Evolutionary conservation across 2,888 invertebrate species (phyloP).

Genomic region (Heptascelio sp.): DNA sequence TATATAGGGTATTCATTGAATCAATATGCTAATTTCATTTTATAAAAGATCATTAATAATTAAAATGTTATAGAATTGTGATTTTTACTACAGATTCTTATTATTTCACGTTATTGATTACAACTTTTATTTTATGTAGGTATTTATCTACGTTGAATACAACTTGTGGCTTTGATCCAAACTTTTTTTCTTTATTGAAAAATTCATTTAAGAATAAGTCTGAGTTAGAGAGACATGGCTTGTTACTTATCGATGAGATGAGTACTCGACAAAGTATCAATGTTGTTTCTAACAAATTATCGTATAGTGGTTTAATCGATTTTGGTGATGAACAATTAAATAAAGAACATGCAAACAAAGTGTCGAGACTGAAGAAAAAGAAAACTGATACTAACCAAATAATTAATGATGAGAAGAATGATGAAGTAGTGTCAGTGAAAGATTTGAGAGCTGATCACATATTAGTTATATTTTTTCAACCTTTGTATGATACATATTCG

Average conservation of each 20-base stretch:
- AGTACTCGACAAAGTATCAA: slow-evolving; percentile 8
- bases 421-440: background rate
- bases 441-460: slow-evolving; percentile 7
- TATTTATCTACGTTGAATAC: slow-evolving; percentile 6
- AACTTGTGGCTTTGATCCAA: slow-evolving; percentile 19
- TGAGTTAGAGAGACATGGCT: slow-evolving; percentile 8
- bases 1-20: no score
- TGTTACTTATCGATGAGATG: slow-evolving; percentile 18
- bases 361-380: no score
- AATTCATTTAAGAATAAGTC: slow-evolving; percentile 2
- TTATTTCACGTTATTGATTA: no score
- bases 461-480: background rate
- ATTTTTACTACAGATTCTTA: no score
- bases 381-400: no score
- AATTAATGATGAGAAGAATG: no score
- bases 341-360: no score
- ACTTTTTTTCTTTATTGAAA: slow-evolving; percentile 4
- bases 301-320: slow-evolving; percentile 21
- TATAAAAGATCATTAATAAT: no score
- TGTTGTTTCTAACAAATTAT: background rate
- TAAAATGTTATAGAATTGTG: no score
- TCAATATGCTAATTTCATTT: no score
- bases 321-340: background rate
- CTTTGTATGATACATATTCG: background rate
- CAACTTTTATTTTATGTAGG: background rate